Evolutionary conservation across 2,113 vertebrate species (phyloP), one percentile per base, ranked within the genome.

Genomic region (Anhinga anhinga): DNA sequence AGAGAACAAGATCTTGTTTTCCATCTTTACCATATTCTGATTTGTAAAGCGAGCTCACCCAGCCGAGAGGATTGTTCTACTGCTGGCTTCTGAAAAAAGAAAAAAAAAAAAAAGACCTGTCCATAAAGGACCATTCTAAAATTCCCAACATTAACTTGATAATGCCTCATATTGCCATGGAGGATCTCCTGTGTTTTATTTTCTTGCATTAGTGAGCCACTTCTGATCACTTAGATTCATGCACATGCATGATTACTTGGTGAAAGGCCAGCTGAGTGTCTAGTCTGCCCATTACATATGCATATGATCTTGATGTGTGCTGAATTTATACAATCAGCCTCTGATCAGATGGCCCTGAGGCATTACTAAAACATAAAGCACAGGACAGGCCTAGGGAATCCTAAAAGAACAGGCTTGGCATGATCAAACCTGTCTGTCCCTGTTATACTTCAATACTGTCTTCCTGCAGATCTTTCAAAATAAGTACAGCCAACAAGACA

Each of bases 391-490:
- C 79, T 92, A 13, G 45, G 62, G 89, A 92, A 47, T 65, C 82
- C 73, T 23, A 5, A 80, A 52, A 40, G 59, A 78, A 20, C 18
- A 47, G 52, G 36, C 62, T 70, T 6, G 10, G 65, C 6, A 5
- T 59, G 81, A 91, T 96, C 96, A 96, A 97, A 81, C 95, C 81
- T 30, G 32, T 59, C 96, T 82, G 72, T 71, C 76, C 70, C 49
- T 15, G 45, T 20, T 47, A 22, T 38, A 8, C 81, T 77, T 88
- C 93, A 97, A 47, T 69, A 71, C 92, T 55, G 55, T 70, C 95
- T 93, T 96, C 93, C 92, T 80, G 84, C 76, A 85, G 47, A 66
- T 84, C 96, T 93, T 93, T 96, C 95, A 90, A 88, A 95, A 73
- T 20, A 90, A 74, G 80, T 14, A 53, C 49, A 52, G 76, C 82